A percentile compares a stretch with the other conserved stretches of the same genome.
phyloP scores from a whole-genome alignment of 2,113 vertebrate species.

The Myrmecophaga tridactyla region DNA sequence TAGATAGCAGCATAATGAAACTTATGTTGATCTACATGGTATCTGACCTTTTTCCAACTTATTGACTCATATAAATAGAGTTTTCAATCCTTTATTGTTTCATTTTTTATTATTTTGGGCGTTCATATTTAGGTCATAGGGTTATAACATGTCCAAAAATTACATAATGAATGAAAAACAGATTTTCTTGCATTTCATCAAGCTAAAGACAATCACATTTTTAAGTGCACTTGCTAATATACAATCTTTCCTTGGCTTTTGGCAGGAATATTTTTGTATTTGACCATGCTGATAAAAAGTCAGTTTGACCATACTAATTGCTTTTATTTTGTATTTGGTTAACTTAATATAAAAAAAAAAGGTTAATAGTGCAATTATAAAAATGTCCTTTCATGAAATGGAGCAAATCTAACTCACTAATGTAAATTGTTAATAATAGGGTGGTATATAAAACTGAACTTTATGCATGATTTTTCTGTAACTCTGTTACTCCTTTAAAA shows the following conservation, averaged over 20 bases:
- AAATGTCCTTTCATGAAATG: too few relatives aligned
- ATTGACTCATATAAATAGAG: background rate
- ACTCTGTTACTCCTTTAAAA: too few relatives aligned
- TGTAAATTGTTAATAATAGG: too few relatives aligned
- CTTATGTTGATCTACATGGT: background rate
- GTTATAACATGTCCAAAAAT: background rate
- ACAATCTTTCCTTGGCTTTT: background rate
- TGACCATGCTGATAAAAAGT: background rate
- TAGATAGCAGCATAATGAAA: background rate
- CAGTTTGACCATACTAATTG: background rate
- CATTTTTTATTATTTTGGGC: background rate
- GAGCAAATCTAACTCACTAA: too few relatives aligned
- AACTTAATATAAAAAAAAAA: background rate
- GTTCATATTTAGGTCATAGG: background rate
- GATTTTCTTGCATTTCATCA: background rate
- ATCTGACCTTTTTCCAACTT: background rate
- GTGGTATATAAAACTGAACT: too few relatives aligned
- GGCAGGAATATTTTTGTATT: background rate
- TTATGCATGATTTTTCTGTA: too few relatives aligned
- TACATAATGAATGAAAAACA: background rate
- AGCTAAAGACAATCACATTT: background rate
- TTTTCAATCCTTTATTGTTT: background rate
- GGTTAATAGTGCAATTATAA: too few relatives aligned
- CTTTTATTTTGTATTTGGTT: background rate
- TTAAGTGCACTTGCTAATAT: background rate